phyloP scores from a whole-genome alignment of 2,797 vertebrate genomes.

The Lacerta agilis region DNA sequence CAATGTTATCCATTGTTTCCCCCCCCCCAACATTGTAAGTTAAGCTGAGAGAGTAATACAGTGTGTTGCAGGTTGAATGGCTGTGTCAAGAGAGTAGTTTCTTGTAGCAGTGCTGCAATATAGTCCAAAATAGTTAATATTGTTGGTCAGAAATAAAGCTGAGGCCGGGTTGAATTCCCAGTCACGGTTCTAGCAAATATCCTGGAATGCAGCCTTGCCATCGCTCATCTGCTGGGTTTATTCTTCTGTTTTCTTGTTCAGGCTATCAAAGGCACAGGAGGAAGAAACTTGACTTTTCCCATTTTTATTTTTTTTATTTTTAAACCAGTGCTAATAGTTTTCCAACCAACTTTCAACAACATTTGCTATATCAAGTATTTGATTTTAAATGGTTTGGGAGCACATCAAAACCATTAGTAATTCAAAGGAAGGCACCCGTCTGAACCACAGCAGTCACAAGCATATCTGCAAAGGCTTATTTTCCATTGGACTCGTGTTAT shows the following conservation, averaged over 20 bases:
- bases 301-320: slow-evolving; percentile 4
- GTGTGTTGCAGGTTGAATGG: background rate
- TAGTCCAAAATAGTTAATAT: background rate
- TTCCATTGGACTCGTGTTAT: background rate
- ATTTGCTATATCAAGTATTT: slow-evolving; percentile 6
- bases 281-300: background rate
- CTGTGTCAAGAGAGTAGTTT: background rate
- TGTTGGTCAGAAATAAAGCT: background rate
- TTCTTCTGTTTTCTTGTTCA: background rate
- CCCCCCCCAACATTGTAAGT: background rate
- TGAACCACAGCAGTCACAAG: slow-evolving; percentile 5
- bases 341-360: background rate
- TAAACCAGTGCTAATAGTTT: background rate
- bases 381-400: slow-evolving; percentile 10
- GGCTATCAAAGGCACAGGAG: background rate
- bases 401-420: slow-evolving; percentile 10
- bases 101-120: background rate
- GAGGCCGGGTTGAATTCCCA: background rate
- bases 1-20: too few relatives aligned
- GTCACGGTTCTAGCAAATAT: background rate
- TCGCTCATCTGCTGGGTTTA: background rate
- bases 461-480: slow-evolving; percentile 18
- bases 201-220: background rate
- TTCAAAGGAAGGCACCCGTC: slow-evolving; percentile 12
- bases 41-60: background rate